Percentiles rank a stretch among this genome's conserved stretches.
These are phyloP conservation scores for Megaceryle torquata DNA, from an alignment of 2,113 vertebrate species.

Conservation along the genomic window DNA sequence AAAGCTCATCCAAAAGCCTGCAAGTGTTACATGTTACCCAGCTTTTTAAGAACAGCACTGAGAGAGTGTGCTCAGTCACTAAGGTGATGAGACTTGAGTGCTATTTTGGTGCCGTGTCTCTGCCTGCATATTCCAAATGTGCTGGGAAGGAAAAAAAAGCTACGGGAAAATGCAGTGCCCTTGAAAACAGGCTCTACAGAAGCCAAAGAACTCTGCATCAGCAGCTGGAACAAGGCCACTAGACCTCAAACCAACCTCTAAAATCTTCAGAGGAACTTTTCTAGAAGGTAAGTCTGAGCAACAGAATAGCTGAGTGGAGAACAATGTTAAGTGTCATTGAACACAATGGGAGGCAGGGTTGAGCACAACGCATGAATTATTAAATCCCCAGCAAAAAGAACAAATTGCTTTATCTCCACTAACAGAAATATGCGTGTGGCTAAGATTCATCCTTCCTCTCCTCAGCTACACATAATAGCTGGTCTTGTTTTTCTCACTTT, in stretches of 20 bases:
- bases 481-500: not conserved
- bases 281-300: constrained; percentile 16
- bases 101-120: constrained; percentile 19
- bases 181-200: not conserved
- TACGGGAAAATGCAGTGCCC: constrained; percentile 32
- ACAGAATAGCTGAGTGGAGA: constrained; percentile 9
- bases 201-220: constrained; percentile 42
- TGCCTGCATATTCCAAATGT: not conserved
- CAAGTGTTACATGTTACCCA: not conserved
- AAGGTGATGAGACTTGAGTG: not conserved
- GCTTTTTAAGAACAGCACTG: not conserved
- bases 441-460: not conserved
- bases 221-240: constrained; percentile 60
- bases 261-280: constrained; percentile 49
- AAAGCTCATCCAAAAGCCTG: not conserved
- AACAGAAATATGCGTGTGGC: not conserved
- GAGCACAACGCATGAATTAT: constrained; percentile 13
- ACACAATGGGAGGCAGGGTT: not conserved
- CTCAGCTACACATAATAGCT: not conserved
- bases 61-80: not conserved
- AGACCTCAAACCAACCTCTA: constrained; percentile 40
- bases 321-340: not conserved
- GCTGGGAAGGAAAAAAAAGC: not conserved
- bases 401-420: not conserved
- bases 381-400: not conserved